Conservation (phyloP, 2,113 vertebrate species). For the Brevimyrus niger region DNA sequence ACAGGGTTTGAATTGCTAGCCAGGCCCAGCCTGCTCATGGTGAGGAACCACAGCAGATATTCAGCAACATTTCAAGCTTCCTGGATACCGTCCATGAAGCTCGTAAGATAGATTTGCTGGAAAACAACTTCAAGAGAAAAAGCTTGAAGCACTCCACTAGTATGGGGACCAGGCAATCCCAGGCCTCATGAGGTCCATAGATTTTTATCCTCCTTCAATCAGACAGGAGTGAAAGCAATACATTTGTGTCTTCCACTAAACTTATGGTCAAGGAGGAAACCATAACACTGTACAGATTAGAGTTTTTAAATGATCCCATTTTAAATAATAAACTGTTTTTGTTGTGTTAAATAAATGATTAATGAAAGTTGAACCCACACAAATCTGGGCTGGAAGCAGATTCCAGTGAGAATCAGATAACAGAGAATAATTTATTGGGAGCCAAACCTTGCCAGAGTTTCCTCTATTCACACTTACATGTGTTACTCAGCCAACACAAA, state of each 20-base stretch:
- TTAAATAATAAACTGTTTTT: neutral
- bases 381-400: neutral
- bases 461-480: constrained; percentile 1
- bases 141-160: neutral
- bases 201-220: neutral
- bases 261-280: neutral
- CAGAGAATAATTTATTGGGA: neutral
- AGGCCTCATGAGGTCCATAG: neutral
- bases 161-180: neutral
- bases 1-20: neutral
- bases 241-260: neutral
- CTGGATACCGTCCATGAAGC: neutral
- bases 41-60: neutral
- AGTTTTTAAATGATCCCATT: neutral
- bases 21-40: neutral
- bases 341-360: constrained; percentile 1
- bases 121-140: neutral
- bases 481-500: neutral
- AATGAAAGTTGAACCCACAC: neutral
- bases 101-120: neutral
- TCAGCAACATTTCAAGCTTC: neutral
- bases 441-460: neutral
- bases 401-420: neutral
- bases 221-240: neutral
- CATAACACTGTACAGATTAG: neutral